Evolutionary conservation across 2,888 invertebrate genomes (phyloP).

Genomic region (Ormyrus labotus): DNA sequence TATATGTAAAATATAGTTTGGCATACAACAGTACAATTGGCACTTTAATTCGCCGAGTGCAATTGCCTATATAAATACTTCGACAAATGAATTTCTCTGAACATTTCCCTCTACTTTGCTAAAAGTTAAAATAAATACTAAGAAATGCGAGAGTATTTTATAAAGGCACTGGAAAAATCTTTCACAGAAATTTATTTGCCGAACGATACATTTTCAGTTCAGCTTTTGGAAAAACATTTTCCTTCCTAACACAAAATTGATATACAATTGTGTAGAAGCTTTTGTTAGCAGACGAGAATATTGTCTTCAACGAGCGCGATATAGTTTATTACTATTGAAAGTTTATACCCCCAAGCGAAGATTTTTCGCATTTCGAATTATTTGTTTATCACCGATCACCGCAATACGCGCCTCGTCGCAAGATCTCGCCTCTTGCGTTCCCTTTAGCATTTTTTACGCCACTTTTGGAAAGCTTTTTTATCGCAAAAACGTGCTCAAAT

Average conservation of each 20-base stretch:
- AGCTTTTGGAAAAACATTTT: neutral
- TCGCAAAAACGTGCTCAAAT: neutral
- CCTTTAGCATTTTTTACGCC: conserved; percentile 52
- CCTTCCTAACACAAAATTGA: neutral
- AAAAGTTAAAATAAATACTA: conserved; percentile 2
- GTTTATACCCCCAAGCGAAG: conserved; percentile 29
- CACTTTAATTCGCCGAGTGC: conserved; percentile 47
- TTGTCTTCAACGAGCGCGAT: conserved; percentile 50
- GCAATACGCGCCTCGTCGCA: conserved; percentile 46
- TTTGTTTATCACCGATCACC: conserved; percentile 44
- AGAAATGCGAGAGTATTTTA: neutral
- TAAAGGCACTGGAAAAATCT: neutral
- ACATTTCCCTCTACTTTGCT: neutral
- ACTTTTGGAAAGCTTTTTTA: no score
- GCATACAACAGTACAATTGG: conserved; percentile 56
- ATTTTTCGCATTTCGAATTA: conserved; percentile 7
- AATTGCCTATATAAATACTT: conserved; percentile 25
- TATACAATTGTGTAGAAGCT: neutral
- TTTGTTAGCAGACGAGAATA: conserved; percentile 22
- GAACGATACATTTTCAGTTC: conserved; percentile 8
- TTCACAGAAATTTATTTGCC: conserved; percentile 29
- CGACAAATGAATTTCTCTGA: conserved; percentile 34
- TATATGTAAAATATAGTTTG: conserved; percentile 53
- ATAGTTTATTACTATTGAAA: conserved; percentile 23
- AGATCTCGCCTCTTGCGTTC: conserved; percentile 52